These are phyloP conservation scores for Tragelaphus imberbis DNA, from an alignment of 2,113 vertebrate genomes.

Conservation along the genomic window DNA sequence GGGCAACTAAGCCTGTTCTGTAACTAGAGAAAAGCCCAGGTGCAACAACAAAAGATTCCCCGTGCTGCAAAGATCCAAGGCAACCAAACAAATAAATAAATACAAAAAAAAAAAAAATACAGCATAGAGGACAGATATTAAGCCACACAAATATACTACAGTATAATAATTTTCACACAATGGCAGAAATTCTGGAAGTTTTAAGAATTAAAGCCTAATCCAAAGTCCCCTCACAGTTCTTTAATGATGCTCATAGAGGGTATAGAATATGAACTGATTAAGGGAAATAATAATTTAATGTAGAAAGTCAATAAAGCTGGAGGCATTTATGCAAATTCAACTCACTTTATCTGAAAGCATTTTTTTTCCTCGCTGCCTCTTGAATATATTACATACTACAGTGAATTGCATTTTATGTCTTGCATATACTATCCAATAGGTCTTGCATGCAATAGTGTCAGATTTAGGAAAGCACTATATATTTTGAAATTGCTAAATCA, in stretches of 20 bases:
- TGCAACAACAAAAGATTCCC: neutral
- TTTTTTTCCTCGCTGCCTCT: neutral
- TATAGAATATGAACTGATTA: neutral
- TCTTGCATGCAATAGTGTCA: neutral
- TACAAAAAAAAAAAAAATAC: neutral
- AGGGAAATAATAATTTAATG: neutral
- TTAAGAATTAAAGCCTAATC: neutral
- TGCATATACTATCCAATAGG: neutral
- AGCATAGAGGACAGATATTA: neutral
- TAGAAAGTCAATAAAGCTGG: neutral
- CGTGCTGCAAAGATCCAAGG: neutral
- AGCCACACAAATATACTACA: neutral
- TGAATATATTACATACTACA: neutral
- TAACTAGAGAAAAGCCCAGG: neutral
- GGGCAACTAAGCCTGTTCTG: neutral
- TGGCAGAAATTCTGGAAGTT: neutral
- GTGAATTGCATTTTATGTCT: neutral
- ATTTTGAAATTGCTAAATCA: neutral
- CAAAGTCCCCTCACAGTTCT: neutral
- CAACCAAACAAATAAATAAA: neutral
- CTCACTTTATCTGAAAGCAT: neutral
- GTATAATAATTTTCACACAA: neutral
- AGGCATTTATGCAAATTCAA: neutral
- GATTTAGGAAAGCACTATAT: neutral
- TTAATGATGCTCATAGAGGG: neutral